Conservation (phyloP, 30 jellyfish, hydroid and myxozoan species). For the Aurelia coerulea region DNA sequence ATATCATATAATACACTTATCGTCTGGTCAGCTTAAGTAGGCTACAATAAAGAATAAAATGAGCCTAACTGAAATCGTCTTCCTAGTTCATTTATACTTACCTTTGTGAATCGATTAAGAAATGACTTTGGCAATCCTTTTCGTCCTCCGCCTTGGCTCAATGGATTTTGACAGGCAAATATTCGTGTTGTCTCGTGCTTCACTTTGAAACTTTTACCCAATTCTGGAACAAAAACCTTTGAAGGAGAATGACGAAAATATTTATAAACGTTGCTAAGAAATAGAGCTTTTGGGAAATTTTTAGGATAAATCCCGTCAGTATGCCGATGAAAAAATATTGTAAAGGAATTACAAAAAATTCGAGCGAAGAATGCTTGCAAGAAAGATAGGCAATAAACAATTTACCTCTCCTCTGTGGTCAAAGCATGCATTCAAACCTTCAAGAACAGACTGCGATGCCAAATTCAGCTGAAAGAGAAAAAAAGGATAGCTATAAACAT, state of each 20-base stretch:
- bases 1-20: too few species aligned
- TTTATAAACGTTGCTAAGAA: neutral
- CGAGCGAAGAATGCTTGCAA: too few species aligned
- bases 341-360: too few species aligned
- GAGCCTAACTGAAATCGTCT: too few species aligned
- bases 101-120: conserved; percentile 94
- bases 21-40: too few species aligned
- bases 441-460: conserved; percentile 99
- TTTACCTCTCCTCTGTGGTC: conserved; percentile 98
- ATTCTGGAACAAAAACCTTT: conserved; percentile 91
- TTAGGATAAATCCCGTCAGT: neutral
- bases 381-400: too few species aligned
- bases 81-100: neutral
- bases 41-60: too few species aligned
- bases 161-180: conserved; percentile 98
- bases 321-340: too few species aligned
- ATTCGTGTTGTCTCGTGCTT: conserved; percentile 80
- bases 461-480: conserved; percentile 77
- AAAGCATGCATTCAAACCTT: conserved; percentile 99
- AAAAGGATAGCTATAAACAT: neutral
- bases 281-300: neutral
- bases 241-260: neutral
- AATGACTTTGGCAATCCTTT: conserved; percentile 97
- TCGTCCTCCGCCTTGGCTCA: conserved; percentile 98
- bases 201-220: conserved; percentile 83